These are phyloP conservation scores for Neosilurus hyrtlii DNA, from an alignment of 2,797 vertebrate genomes.

Conservation along the genomic window DNA sequence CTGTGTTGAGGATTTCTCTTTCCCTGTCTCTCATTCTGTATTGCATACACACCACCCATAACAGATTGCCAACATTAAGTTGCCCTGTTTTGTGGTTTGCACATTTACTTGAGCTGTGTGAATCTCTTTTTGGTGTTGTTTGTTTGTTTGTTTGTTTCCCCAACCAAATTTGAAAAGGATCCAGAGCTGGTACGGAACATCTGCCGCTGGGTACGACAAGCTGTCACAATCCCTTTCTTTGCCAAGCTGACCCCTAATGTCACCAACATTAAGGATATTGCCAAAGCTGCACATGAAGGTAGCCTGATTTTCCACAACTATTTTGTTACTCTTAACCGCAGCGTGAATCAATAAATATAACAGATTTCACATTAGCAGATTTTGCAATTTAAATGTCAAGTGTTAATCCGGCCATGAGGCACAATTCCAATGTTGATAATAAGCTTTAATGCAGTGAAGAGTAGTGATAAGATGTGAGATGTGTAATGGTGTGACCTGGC, in stretches of 20 bases:
- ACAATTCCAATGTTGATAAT: neutral
- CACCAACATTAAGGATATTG: slow-evolving; percentile 88
- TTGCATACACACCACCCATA: slow-evolving; percentile 1
- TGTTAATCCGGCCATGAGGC: neutral
- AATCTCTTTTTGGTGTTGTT: slow-evolving; percentile 35
- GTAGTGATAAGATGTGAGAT: neutral
- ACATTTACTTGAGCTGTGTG: slow-evolving; percentile 27
- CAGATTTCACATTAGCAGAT: slow-evolving; percentile 1
- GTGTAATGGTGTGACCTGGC: slow-evolving; percentile 10
- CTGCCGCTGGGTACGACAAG: slow-evolving; percentile 91
- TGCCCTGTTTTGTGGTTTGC: slow-evolving; percentile 31
- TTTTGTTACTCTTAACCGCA: neutral
- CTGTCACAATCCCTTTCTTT: slow-evolving; percentile 88
- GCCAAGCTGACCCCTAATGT: slow-evolving; percentile 94
- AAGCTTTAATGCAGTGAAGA: neutral
- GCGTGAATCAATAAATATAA: slow-evolving; percentile 4
- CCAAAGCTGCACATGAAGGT: slow-evolving; percentile 86
- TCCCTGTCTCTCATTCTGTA: slow-evolving; percentile 6
- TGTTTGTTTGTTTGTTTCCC: slow-evolving; percentile 42
- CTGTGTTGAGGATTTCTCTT: slow-evolving; percentile 30
- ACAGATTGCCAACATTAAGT: slow-evolving; percentile 36
- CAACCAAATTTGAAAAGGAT: slow-evolving; percentile 80
- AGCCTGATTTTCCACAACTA: slow-evolving; percentile 8
- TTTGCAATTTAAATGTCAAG: slow-evolving; percentile 11
- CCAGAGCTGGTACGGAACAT: slow-evolving; percentile 94